A percentile compares a stretch with the other conserved stretches of the same genome.
phyloP scores from a whole-genome alignment of 2,888 invertebrate genomes.

The Lithophane leautieri region DNA sequence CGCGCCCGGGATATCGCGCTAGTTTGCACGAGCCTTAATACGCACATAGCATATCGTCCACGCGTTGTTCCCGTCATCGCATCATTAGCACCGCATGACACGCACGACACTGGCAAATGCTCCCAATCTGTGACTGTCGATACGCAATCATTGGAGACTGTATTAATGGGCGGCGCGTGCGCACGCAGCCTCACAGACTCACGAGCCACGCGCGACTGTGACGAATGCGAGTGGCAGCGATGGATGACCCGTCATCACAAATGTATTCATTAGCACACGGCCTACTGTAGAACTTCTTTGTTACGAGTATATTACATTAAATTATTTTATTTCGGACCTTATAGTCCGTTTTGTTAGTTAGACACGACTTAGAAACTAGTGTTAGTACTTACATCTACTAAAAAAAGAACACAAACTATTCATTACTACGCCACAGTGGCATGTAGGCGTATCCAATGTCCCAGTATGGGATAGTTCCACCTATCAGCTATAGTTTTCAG shows the following conservation, averaged over 20 bases:
- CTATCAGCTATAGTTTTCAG: too few relatives aligned
- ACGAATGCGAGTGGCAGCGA: not conserved
- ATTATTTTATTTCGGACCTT: too few relatives aligned
- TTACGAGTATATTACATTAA: too few relatives aligned
- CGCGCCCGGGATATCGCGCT: too few relatives aligned
- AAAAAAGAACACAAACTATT: too few relatives aligned
- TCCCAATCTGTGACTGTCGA: conserved; percentile 4
- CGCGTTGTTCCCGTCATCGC: not conserved
- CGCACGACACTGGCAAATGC: conserved; percentile 11
- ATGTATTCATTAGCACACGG: not conserved
- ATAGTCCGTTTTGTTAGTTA: too few relatives aligned
- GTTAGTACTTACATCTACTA: too few relatives aligned
- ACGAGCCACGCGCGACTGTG: not conserved
- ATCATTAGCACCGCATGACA: not conserved
- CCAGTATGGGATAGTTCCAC: too few relatives aligned
- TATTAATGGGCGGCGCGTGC: not conserved
- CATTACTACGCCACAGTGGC: too few relatives aligned
- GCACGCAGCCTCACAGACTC: not conserved
- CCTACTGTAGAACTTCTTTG: not conserved
- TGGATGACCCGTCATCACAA: not conserved
- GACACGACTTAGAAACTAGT: too few relatives aligned
- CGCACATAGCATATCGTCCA: not conserved
- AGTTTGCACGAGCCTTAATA: too few relatives aligned
- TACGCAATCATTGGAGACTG: not conserved
- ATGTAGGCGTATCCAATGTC: too few relatives aligned